Evolutionary conservation across 64 coral and sea anemone species (phyloP).

Genomic region (Anthopleura sola): DNA sequence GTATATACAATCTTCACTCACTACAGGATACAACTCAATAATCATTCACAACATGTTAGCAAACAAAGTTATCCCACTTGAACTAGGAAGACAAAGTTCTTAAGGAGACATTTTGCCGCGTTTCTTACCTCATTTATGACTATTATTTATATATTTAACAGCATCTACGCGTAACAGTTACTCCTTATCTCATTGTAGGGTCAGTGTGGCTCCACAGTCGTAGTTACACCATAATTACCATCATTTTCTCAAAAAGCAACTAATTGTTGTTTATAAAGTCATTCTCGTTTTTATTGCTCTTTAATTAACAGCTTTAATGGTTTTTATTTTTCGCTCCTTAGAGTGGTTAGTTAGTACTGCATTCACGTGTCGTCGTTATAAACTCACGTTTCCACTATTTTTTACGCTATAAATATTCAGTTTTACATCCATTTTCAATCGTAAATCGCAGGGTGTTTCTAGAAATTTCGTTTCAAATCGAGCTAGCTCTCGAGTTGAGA

Average conservation of each 20-base stretch:
- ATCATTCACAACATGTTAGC: not conserved
- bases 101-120: not conserved
- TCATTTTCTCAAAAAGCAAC: not conserved
- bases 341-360: not conserved
- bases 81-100: not conserved
- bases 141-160: not conserved
- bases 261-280: constrained; percentile 12
- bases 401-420: no score
- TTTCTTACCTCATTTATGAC: not conserved
- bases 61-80: not conserved
- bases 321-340: not conserved
- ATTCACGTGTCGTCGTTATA: not conserved
- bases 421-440: no score
- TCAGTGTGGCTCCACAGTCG: not conserved
- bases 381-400: no score
- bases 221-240: not conserved
- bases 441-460: no score
- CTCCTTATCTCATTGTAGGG: not conserved
- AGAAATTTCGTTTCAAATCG: no score
- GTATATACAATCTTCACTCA: not conserved
- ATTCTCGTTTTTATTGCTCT: not conserved
- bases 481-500: no score
- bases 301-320: not conserved
- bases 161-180: not conserved
- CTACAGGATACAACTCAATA: not conserved